Percentiles rank a stretch among this genome's conserved stretches.
Evolutionary conservation across 1,140 invertebrate species (phyloP).

Genomic region (Pachypeltis micranthus): DNA sequence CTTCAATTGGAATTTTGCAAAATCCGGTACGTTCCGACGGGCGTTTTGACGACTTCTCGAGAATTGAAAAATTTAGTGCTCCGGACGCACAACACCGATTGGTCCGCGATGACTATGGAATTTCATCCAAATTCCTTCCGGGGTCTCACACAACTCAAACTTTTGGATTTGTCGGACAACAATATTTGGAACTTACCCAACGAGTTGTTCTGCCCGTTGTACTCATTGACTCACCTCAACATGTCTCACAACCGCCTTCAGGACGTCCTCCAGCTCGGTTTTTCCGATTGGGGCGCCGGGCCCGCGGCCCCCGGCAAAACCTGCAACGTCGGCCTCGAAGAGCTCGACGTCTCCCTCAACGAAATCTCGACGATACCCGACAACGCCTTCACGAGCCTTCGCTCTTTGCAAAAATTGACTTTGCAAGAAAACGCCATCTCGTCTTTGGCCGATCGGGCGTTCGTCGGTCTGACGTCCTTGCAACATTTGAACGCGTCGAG

Average conservation of each 20-base stretch:
- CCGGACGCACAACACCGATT: conserved; percentile 64
- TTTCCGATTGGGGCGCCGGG: conserved; percentile 47
- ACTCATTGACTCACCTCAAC: conserved; percentile 55
- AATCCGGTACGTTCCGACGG: conserved; percentile 55
- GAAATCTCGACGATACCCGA: conserved; percentile 54
- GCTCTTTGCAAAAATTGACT: conserved; percentile 48
- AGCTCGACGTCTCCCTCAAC: conserved; percentile 62
- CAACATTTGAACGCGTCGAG: conserved; percentile 62
- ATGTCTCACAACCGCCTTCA: conserved; percentile 65
- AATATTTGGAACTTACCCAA: conserved; percentile 65
- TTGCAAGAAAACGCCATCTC: conserved; percentile 63
- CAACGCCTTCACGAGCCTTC: conserved; percentile 52
- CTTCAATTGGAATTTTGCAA: conserved; percentile 66
- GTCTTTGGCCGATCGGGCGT: conserved; percentile 54
- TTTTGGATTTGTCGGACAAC: conserved; percentile 63
- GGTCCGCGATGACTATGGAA: conserved; percentile 64
- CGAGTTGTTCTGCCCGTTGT: conserved; percentile 60
- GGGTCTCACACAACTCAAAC: conserved; percentile 51
- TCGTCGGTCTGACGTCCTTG: conserved; percentile 51
- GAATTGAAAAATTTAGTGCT: conserved; percentile 54
- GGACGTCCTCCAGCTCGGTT: conserved; percentile 56
- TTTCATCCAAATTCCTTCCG: conserved; percentile 55
- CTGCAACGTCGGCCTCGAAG: conserved; percentile 51
- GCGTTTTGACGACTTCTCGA: conserved; percentile 50
- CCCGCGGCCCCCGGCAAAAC: conserved; percentile 38